Evolutionary conservation across 2,888 invertebrate species (phyloP), one percentile per base, ranked within the genome.

Genomic region (Sinohyriopsis cumingii): DNA sequence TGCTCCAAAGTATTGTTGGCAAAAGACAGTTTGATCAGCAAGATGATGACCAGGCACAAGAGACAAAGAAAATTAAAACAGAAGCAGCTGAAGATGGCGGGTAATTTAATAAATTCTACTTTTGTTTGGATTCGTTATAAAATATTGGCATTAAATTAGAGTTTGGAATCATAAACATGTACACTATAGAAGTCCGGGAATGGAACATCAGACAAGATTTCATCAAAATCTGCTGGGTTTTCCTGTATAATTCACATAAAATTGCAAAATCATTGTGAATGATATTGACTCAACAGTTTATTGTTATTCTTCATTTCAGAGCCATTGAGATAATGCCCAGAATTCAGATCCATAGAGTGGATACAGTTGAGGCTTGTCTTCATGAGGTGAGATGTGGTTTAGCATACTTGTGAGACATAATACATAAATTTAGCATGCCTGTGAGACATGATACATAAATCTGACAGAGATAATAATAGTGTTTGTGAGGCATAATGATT

Each of bases 291-390:
- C 12, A 12, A 45, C 45, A 7, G 9, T 33, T 33, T 12, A 3
- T 45, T 15, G 15, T 45, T 57, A 45, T 55, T 56, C 57, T 65
- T 67, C 63, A 24, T 73, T 77, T 28, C 85, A 95, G 95, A 84
- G 91, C 95, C 79, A 94, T 95, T 63, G 94, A 95, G 71, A 91
- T 95, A 56, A 93, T 93, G 74, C 94, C 95, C 18, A 93, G 96
- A 68, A 96, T 98, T 78, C 93, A 94, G 67, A 94, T 98, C 28
- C 96, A 97, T 88, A 94, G 94, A 5, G 93, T 99, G 72, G 95
- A 97, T 83, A 95, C 97, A 0, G 93, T 95, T 56, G 97, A 96
- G 85, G 95, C 96, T 0, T 99, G 98, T 89, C 95, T 95, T 20
- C 99, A 99, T 89, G 98, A 99, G 91, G 98, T 89, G 78, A 71